Evolutionary conservation across 2,888 invertebrate species (phyloP).

Genomic region (Horisme vitalbata): DNA sequence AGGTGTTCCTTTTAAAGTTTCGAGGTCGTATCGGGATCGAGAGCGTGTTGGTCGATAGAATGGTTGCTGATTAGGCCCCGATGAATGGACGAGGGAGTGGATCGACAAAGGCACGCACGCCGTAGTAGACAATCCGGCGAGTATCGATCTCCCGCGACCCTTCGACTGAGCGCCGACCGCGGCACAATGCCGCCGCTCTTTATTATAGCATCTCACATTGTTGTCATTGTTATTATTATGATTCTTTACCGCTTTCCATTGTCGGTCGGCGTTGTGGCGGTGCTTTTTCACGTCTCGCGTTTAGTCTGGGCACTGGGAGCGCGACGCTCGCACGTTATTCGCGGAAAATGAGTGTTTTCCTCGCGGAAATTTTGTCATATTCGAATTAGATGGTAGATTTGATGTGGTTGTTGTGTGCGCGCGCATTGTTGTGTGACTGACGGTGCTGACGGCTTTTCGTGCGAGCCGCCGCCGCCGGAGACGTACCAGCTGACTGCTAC

Average conservation of each 20-base stretch:
- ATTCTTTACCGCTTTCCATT: constrained; percentile 84
- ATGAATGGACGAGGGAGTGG: constrained; percentile 60
- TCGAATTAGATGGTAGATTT: constrained; percentile 44
- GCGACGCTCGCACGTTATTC: constrained; percentile 80
- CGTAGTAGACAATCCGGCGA: constrained; percentile 73
- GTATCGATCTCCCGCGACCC: constrained; percentile 81
- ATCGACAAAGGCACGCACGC: constrained; percentile 72
- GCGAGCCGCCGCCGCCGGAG: constrained; percentile 29
- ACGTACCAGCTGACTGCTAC: constrained; percentile 28
- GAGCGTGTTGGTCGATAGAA: constrained; percentile 34
- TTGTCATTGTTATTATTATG: constrained; percentile 84
- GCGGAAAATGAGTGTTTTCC: constrained; percentile 79
- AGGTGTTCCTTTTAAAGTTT: constrained; percentile 21
- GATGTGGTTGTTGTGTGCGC: constrained; percentile 59
- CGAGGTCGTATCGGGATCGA: constrained; percentile 26
- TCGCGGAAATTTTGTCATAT: constrained; percentile 66
- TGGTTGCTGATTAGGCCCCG: constrained; percentile 64
- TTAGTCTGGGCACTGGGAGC: constrained; percentile 82
- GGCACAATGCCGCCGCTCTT: constrained; percentile 81
- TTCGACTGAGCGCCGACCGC: constrained; percentile 78
- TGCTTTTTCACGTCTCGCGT: constrained; percentile 82
- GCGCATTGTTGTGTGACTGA: constrained; percentile 47
- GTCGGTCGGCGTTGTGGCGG: constrained; percentile 82
- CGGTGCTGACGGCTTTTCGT: constrained; percentile 26
- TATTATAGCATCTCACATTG: constrained; percentile 84